These are phyloP conservation scores for Ferdinandea cuprea DNA, from an alignment of 2,888 invertebrate genomes.

Conservation along the genomic window DNA sequence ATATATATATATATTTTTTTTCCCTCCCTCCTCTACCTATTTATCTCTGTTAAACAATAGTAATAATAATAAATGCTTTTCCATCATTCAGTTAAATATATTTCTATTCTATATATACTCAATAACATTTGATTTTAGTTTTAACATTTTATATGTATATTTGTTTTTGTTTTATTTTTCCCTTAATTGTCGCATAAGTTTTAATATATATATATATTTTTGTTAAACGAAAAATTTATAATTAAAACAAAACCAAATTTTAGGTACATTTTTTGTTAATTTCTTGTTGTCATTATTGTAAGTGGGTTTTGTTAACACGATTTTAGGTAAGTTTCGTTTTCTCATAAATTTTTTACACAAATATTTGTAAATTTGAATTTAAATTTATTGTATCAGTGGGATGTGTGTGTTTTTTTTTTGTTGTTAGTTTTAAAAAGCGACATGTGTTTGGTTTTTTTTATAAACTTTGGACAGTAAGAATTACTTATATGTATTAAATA, in stretches of 20 bases:
- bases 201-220: no score
- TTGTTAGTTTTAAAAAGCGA: slow-evolving; percentile 25
- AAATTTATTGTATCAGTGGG: slow-evolving; percentile 12
- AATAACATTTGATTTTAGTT: slow-evolving; percentile 15
- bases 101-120: slow-evolving; percentile 14
- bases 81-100: slow-evolving; percentile 18
- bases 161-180: slow-evolving; percentile 23
- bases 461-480: slow-evolving; percentile 59
- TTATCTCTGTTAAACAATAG: slow-evolving; percentile 15
- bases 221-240: no score
- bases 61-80: slow-evolving; percentile 31
- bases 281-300: slow-evolving; percentile 33
- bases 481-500: slow-evolving; percentile 25
- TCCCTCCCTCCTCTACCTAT: background rate
- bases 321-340: background rate
- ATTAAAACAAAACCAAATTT: no score
- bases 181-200: slow-evolving; percentile 45
- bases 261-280: slow-evolving; percentile 54
- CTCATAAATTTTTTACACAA: slow-evolving; percentile 20
- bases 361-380: slow-evolving; percentile 7
- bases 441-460: slow-evolving; percentile 22
- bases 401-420: background rate
- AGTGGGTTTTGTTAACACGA: background rate
- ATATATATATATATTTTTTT: slow-evolving; percentile 4
- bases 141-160: slow-evolving; percentile 2